Evolutionary conservation across 1,140 invertebrate species (phyloP).

Genomic region (Harpegnathos saltator): DNA sequence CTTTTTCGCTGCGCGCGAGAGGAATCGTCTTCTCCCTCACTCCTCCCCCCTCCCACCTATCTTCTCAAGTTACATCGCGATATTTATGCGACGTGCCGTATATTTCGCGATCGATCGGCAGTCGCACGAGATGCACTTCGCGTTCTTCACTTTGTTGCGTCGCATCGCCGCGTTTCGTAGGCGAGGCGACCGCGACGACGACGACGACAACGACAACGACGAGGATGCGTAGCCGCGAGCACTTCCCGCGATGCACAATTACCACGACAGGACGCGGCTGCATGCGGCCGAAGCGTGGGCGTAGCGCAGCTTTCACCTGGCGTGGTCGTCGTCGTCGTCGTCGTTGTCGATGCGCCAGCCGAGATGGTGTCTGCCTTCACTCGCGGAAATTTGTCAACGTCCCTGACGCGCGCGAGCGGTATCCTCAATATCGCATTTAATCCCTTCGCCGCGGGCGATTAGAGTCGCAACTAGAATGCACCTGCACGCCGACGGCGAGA

Average conservation of each 20-base stretch:
- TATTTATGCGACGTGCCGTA: constrained; percentile 6
- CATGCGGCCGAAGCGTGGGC: constrained; percentile 53
- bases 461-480: constrained; percentile 21
- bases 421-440: constrained; percentile 42
- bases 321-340: constrained; percentile 40
- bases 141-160: not conserved
- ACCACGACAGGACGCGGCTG: constrained; percentile 35
- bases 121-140: not conserved
- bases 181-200: constrained; percentile 25
- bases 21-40: not conserved
- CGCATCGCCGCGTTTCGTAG: constrained; percentile 19
- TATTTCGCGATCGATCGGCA: constrained; percentile 5
- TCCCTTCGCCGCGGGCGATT: constrained; percentile 29
- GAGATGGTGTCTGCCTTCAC: constrained; percentile 10
- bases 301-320: constrained; percentile 64
- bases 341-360: constrained; percentile 29
- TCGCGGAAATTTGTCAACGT: constrained; percentile 62
- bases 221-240: constrained; percentile 45
- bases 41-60: too few relatives aligned
- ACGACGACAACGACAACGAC: too few relatives aligned
- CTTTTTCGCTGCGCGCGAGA: too few relatives aligned
- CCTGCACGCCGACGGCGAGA: constrained; percentile 20
- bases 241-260: constrained; percentile 63
- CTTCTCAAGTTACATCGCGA: not conserved
- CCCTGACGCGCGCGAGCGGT: constrained; percentile 16